phyloP scores from a whole-genome alignment of 2,113 vertebrate species.

The Athene noctua region DNA sequence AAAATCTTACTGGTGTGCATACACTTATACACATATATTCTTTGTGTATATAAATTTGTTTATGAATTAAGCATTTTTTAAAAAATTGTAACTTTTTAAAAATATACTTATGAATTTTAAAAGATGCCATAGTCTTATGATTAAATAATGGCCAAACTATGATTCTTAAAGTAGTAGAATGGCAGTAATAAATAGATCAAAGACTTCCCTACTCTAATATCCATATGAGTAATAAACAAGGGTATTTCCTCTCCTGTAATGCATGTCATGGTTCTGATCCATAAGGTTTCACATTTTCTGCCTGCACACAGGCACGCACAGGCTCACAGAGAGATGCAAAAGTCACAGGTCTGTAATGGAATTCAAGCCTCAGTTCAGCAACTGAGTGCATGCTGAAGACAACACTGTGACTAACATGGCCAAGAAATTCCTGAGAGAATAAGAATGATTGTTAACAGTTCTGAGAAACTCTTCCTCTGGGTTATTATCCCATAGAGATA shows the following conservation, averaged over 20 bases:
- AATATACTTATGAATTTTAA: background rate
- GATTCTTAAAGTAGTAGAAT: background rate
- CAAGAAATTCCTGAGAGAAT: constrained; percentile 59
- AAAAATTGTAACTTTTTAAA: background rate
- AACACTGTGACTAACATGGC: background rate
- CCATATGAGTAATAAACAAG: background rate
- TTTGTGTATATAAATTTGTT: background rate
- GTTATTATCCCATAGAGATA: constrained; percentile 53
- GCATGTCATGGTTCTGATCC: background rate
- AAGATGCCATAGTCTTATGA: background rate
- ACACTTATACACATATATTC: background rate
- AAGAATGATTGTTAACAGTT: constrained; percentile 36
- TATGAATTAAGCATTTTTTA: background rate
- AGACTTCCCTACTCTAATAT: background rate
- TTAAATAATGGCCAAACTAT: background rate
- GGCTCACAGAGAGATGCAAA: constrained; percentile 21
- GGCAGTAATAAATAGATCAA: background rate
- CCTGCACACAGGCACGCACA: constrained; percentile 18
- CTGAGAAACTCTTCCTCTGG: constrained; percentile 63
- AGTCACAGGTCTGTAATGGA: background rate
- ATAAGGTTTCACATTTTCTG: background rate
- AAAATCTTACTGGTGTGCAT: background rate
- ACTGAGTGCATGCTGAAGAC: background rate
- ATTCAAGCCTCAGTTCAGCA: constrained; percentile 29
- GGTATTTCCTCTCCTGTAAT: background rate